Conservation (phyloP, 2,113 vertebrate species). For the Equus quagga region DNA sequence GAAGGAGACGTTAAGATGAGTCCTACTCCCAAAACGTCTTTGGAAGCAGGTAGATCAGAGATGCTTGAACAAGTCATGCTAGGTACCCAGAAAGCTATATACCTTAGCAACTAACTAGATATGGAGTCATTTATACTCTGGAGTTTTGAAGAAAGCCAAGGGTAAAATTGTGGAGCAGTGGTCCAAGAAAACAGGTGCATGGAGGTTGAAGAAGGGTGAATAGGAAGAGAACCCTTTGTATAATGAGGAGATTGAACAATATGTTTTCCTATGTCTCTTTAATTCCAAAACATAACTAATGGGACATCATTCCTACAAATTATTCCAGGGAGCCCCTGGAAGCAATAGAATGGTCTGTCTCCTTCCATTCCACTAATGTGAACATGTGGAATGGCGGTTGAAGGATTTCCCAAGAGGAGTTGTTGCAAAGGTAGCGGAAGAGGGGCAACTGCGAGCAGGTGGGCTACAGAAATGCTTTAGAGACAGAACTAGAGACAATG, state of each 20-base stretch:
- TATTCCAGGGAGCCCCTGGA: neutral
- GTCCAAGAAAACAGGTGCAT: neutral
- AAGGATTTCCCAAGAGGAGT: neutral
- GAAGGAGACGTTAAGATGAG: slow-evolving; percentile 8
- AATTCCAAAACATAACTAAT: neutral
- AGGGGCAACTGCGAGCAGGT: neutral
- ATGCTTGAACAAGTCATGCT: neutral
- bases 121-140: neutral
- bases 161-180: neutral
- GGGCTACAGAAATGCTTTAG: neutral
- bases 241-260: neutral
- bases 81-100: neutral
- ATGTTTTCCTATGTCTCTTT: neutral
- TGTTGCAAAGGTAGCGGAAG: neutral
- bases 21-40: neutral
- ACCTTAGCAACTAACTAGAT: neutral
- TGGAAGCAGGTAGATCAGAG: neutral
- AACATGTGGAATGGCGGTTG: neutral
- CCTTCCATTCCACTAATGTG: neutral
- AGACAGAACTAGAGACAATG: neutral
- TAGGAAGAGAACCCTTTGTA: neutral
- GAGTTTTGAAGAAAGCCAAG: slow-evolving; percentile 27
- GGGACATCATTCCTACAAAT: neutral
- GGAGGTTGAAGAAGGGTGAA: neutral
- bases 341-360: neutral